Evolutionary conservation across 2,888 invertebrate genomes (phyloP).

Genomic region (Heliconius erato): DNA sequence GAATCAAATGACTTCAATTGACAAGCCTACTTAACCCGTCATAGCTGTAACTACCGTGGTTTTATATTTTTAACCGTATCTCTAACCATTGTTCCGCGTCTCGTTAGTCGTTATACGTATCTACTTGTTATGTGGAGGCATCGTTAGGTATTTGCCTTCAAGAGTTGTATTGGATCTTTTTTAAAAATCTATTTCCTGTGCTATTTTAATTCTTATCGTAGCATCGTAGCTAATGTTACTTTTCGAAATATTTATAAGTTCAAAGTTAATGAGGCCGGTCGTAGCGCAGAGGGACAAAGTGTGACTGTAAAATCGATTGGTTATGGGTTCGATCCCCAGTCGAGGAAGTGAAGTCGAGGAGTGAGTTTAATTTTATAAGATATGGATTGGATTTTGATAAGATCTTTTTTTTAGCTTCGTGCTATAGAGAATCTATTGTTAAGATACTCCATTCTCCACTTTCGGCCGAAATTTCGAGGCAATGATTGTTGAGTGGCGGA

Average conservation of each 20-base stretch:
- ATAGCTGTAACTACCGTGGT: background rate
- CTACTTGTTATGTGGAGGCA: background rate
- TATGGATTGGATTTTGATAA: background rate
- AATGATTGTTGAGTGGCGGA: background rate
- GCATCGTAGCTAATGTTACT: background rate
- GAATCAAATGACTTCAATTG: background rate
- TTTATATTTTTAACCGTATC: constrained; percentile 16
- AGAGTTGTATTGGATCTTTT: background rate
- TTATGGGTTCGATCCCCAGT: background rate
- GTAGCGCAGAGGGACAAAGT: too few species aligned
- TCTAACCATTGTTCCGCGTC: constrained; percentile 13
- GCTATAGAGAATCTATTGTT: background rate
- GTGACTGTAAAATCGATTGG: too few species aligned
- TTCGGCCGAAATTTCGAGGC: background rate
- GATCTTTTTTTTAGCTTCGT: background rate
- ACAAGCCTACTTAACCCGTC: constrained; percentile 20
- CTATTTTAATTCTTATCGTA: background rate
- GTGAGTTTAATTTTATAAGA: too few species aligned
- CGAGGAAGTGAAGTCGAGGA: too few species aligned
- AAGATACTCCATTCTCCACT: background rate
- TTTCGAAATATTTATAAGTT: background rate
- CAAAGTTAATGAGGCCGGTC: background rate
- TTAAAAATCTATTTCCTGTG: background rate
- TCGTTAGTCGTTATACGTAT: background rate
- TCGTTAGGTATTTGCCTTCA: background rate